These are phyloP conservation scores for Pterois miles DNA, from an alignment of 2,797 vertebrate species.

Conservation along the genomic window DNA sequence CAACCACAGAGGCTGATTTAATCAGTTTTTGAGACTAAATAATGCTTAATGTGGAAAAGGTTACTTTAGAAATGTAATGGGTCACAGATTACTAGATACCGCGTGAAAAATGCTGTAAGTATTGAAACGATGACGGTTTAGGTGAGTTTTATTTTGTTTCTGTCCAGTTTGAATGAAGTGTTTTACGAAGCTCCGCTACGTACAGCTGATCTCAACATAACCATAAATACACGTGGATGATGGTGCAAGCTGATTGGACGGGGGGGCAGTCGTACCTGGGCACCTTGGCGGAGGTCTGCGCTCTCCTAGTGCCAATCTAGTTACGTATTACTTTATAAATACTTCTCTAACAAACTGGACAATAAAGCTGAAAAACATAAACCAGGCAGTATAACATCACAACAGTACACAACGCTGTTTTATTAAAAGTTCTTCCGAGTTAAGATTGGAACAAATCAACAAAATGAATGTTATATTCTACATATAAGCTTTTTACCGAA, in stretches of 20 bases:
- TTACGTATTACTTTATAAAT: not conserved
- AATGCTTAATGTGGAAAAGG: not conserved
- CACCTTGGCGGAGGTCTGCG: too few relatives aligned
- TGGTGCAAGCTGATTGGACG: too few relatives aligned
- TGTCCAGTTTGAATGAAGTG: too few relatives aligned
- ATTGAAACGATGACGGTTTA: too few relatives aligned
- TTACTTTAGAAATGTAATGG: not conserved
- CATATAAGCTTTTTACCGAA: not conserved
- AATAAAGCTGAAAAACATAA: not conserved
- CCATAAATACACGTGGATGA: too few relatives aligned
- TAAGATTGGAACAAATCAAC: not conserved
- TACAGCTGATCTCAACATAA: too few relatives aligned
- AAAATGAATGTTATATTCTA: not conserved
- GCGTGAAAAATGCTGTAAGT: not conserved
- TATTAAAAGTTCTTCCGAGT: not conserved
- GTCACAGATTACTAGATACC: not conserved
- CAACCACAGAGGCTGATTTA: not conserved
- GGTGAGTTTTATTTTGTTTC: too few relatives aligned
- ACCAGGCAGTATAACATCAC: not conserved
- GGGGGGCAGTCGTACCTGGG: too few relatives aligned
- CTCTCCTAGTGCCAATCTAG: too few relatives aligned
- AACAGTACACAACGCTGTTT: not conserved
- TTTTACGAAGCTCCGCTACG: too few relatives aligned
- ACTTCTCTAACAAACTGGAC: not conserved
- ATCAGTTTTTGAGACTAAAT: not conserved